Conservation (phyloP, 2,888 invertebrate genomes). For the Stramonita haemastoma region DNA sequence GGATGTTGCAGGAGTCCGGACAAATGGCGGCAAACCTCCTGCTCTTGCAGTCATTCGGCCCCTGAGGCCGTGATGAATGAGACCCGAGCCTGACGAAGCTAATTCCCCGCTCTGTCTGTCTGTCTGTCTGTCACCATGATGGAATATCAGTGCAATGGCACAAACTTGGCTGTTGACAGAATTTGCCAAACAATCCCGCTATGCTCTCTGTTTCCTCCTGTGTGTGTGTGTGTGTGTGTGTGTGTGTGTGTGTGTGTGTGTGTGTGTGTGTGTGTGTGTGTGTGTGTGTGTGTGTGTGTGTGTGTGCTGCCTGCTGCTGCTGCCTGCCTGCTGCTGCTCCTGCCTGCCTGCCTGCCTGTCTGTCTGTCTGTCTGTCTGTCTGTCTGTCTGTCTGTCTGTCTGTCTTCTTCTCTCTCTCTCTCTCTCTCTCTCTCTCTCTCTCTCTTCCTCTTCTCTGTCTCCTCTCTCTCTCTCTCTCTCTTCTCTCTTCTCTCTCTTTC, state of each 20-base stretch:
- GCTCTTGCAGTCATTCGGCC: neutral
- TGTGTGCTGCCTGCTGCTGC: no score
- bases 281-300: no score
- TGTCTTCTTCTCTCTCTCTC: neutral
- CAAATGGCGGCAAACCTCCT: constrained; percentile 17
- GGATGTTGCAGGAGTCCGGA: neutral
- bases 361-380: no score
- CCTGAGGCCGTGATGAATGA: constrained; percentile 12
- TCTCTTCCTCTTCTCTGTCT: neutral
- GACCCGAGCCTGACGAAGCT: constrained; percentile 2
- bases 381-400: neutral
- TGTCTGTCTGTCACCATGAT: constrained; percentile 34
- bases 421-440: neutral
- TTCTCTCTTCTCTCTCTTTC: no score
- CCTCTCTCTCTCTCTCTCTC: neutral
- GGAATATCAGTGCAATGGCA: neutral
- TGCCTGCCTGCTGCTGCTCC: no score
- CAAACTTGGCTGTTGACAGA: neutral
- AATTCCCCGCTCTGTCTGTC: constrained; percentile 3
- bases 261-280: no score
- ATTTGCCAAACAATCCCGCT: neutral
- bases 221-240: no score
- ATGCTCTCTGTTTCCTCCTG: neutral
- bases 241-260: no score
- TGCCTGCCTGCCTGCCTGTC: no score